Percentiles rank a stretch among this genome's conserved stretches.
phyloP scores from a whole-genome alignment of 2,888 invertebrate species.

The Drosophila borealis region DNA sequence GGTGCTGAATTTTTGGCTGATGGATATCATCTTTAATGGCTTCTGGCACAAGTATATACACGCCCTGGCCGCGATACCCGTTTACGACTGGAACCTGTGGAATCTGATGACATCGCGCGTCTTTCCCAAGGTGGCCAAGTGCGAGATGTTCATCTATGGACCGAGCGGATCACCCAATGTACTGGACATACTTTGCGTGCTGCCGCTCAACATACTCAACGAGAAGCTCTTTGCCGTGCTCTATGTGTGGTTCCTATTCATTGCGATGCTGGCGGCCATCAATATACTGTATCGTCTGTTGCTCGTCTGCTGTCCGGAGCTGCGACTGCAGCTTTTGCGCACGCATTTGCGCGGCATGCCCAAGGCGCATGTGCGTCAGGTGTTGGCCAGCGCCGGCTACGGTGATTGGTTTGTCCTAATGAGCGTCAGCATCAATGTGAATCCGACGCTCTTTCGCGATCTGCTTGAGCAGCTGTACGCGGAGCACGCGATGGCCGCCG shows the following conservation, averaged over 20 bases:
- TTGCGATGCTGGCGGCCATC: slow-evolving; percentile 87
- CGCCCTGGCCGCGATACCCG: slow-evolving; percentile 72
- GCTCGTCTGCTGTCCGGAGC: slow-evolving; percentile 85
- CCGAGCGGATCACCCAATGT: slow-evolving; percentile 92
- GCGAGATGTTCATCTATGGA: slow-evolving; percentile 94
- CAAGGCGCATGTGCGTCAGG: slow-evolving; percentile 59
- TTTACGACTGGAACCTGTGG: slow-evolving; percentile 81
- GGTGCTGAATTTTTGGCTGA: slow-evolving; percentile 75
- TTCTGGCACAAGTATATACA: slow-evolving; percentile 80
- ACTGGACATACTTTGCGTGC: slow-evolving; percentile 91
- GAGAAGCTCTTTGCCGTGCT: slow-evolving; percentile 91
- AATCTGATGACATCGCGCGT: slow-evolving; percentile 78
- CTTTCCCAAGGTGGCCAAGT: slow-evolving; percentile 91
- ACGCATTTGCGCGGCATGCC: slow-evolving; percentile 70
- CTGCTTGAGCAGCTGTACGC: slow-evolving; percentile 86
- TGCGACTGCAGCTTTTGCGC: slow-evolving; percentile 74
- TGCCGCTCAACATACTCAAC: slow-evolving; percentile 91
- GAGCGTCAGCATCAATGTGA: slow-evolving; percentile 91
- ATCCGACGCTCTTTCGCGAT: slow-evolving; percentile 88
- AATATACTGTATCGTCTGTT: slow-evolving; percentile 88
- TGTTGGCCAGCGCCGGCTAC: slow-evolving; percentile 83
- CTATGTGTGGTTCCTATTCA: slow-evolving; percentile 90
- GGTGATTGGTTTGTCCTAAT: slow-evolving; percentile 92
- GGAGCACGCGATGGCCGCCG: background rate
- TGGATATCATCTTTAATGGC: slow-evolving; percentile 79